Base-by-base conservation (phyloP, 2,797 vertebrate species). In the Coccyzus lansbergi region DNA sequence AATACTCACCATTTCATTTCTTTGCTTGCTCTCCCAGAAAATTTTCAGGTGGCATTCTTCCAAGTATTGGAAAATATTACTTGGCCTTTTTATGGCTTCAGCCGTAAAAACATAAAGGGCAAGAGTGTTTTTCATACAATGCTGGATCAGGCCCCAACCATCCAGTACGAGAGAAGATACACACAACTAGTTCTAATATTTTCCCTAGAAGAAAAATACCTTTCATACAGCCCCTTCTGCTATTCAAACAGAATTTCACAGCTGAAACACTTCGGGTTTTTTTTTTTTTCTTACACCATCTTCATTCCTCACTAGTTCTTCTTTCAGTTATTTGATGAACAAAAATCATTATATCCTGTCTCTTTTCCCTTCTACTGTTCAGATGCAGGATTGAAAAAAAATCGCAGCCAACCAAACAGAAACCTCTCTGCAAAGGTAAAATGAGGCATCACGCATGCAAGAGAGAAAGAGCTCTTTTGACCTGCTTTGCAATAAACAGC, bases 401-500 rank as follows among this genome's bases (percentile, higher is more conserved):
- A 26, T 20, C 25, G 49, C 49, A 53, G 14, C 15, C 51, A 53
- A 18, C 5, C 17, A 38, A 80, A 10, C 53, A 29, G 77, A 92
- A 80, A 46, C 13, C 44, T 69, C 48, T 69, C 19, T 51, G 49
- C 28, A 53, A 80, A 89, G 56, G 36, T 77, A 86, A 72, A 84
- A 76, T 25, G 52, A 52, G 1, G 3, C 15, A 38, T 46, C 38
- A 52, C 68, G 40, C 44, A 64, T 9, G 24, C 69, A 72, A 56
- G 70, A 44, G n/a, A 86, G 40, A 69, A 75, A 18, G n/a, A 93
- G 58, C 46, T 70, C 84, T 85, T 68, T 10, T 71, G 76, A 81
- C 79, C 83, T 62, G 83, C 51, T 71, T 60, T 51, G 81, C 71
- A 79, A 76, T 80, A 74, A 95, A 83, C 71, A 93, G 78, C 74